Evolutionary conservation across 2,888 invertebrate genomes (phyloP).

Genomic region (Thalpophila matura): DNA sequence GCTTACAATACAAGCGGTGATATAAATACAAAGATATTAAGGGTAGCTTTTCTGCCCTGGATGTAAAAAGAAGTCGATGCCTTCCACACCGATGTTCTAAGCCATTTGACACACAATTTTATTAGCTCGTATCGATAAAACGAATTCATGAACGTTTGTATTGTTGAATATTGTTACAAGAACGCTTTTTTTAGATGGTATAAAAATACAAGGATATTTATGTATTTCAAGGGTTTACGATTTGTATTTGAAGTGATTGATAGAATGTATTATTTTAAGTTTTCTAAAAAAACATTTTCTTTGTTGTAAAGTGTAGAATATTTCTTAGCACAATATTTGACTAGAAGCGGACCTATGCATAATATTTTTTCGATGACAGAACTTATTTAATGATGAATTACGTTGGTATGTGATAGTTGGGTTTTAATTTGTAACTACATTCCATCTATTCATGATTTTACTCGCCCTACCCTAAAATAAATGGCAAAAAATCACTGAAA

Average conservation of each 20-base stretch:
- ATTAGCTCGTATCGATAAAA: conserved; percentile 81
- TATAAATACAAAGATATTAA: conserved; percentile 41
- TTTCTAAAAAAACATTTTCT: not conserved
- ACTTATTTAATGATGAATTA: no score
- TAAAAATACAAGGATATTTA: conserved; percentile 18
- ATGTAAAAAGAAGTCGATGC: conserved; percentile 51
- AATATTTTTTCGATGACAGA: no score
- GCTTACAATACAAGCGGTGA: conserved; percentile 32
- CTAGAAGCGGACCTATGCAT: no score
- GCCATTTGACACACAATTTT: conserved; percentile 81
- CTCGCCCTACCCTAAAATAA: not conserved
- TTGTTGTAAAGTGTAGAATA: not conserved
- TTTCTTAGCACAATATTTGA: no score
- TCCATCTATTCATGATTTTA: not conserved
- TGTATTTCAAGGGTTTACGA: not conserved
- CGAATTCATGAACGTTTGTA: conserved; percentile 73
- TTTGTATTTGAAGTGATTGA: conserved; percentile 16
- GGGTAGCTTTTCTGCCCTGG: conserved; percentile 11
- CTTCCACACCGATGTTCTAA: conserved; percentile 70
- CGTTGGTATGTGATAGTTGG: no score
- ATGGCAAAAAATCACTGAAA: conserved; percentile 14
- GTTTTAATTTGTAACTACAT: not conserved
- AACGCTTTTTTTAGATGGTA: conserved; percentile 31
- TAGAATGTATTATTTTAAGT: not conserved
- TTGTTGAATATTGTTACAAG: conserved; percentile 62